Percentiles rank a stretch among this genome's conserved stretches.
These are phyloP conservation scores for Clitarchus hookeri DNA, from an alignment of 2,888 invertebrate genomes.

Conservation along the genomic window DNA sequence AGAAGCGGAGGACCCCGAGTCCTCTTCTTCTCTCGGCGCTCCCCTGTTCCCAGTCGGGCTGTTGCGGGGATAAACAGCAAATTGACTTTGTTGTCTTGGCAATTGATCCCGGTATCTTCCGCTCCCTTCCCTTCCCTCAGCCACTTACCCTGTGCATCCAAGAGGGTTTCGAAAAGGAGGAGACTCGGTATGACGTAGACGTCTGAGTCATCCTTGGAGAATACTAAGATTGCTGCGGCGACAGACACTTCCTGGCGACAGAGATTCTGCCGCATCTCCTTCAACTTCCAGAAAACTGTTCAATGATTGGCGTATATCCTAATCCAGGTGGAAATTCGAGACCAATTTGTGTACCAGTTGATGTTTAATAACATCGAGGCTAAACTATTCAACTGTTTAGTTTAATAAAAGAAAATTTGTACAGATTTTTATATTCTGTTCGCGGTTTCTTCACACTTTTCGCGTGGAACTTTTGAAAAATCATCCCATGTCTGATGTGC, in stretches of 20 bases:
- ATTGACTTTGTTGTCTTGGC: slow-evolving; percentile 28
- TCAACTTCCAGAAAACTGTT: no score
- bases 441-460: no score
- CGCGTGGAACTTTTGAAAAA: no score
- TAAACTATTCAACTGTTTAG: no score
- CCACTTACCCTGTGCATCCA: neutral
- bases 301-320: no score
- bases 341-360: no score
- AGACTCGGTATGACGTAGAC: neutral
- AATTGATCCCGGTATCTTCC: slow-evolving; percentile 21
- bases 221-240: neutral
- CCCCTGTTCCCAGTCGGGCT: neutral
- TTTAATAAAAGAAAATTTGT: no score
- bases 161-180: neutral
- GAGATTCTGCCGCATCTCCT: neutral
- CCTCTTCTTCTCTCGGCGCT: neutral
- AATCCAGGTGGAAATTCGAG: no score
- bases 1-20: neutral
- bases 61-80: slow-evolving; percentile 20
- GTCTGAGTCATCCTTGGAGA: neutral
- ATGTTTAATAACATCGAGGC: no score
- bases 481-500: no score
- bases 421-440: no score
- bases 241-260: neutral
- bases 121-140: neutral